phyloP scores from a whole-genome alignment of 2,888 invertebrate species.

The Aspidiotus destructor region DNA sequence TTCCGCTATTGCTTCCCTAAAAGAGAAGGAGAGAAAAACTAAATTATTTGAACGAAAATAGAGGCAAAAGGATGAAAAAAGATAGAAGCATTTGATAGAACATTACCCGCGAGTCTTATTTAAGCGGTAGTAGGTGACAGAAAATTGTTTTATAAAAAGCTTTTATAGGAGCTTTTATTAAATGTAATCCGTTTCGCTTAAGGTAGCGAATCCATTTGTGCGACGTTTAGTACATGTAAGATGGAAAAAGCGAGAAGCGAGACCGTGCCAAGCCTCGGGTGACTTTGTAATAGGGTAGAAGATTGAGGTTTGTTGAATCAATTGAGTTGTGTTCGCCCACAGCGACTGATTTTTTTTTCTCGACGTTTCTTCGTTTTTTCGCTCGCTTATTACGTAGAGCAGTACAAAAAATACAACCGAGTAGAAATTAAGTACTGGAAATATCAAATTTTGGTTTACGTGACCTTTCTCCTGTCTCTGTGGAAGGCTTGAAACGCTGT shows the following conservation, averaged over 20 bases:
- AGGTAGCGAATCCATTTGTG: constrained; percentile 30
- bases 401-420: neutral
- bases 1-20: neutral
- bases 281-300: constrained; percentile 31
- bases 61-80: constrained; percentile 12
- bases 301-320: constrained; percentile 31
- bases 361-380: neutral
- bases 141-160: constrained; percentile 33
- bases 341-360: constrained; percentile 27
- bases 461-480: too few species aligned
- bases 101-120: constrained; percentile 9
- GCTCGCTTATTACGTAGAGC: neutral
- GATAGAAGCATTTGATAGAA: constrained; percentile 15
- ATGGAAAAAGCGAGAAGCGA: constrained; percentile 12
- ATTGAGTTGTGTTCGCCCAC: constrained; percentile 28
- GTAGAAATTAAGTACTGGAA: neutral
- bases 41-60: constrained; percentile 26
- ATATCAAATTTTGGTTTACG: neutral
- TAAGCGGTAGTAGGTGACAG: constrained; percentile 25
- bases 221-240: constrained; percentile 22
- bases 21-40: constrained; percentile 15
- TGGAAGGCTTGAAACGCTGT: too few species aligned
- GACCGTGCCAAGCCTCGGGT: constrained; percentile 24
- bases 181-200: constrained; percentile 28
- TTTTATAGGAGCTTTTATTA: constrained; percentile 30